Evolutionary conservation across 2,888 invertebrate genomes (phyloP).

Genomic region (Tryphoninae sp.): DNA sequence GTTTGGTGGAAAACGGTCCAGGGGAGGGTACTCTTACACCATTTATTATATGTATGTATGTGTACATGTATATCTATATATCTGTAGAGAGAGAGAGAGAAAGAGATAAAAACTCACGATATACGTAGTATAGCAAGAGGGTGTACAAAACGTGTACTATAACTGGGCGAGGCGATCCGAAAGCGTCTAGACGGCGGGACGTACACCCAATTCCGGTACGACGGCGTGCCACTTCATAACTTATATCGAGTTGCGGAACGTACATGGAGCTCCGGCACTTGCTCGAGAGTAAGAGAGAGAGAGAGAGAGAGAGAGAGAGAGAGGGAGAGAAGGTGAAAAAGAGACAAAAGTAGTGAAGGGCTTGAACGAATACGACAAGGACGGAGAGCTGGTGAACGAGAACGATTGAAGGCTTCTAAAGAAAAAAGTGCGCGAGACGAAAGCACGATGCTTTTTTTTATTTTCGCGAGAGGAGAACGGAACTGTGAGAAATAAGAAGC

Average conservation of each 20-base stretch:
- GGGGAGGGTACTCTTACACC: background rate
- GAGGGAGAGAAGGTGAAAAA: background rate
- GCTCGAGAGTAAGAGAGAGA: constrained; percentile 5
- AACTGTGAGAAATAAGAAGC: too few species aligned
- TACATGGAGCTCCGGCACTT: constrained; percentile 36
- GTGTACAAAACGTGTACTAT: constrained; percentile 8
- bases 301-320: constrained; percentile 7
- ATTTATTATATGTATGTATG: constrained; percentile 1
- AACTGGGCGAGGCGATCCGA: constrained; percentile 46
- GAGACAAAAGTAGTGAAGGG: constrained; percentile 48
- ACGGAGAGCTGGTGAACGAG: constrained; percentile 30
- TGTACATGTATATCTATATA: background rate
- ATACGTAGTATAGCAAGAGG: background rate
- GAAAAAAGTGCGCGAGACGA: too few species aligned
- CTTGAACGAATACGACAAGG: constrained; percentile 44
- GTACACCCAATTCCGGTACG: constrained; percentile 64
- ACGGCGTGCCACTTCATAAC: constrained; percentile 67
- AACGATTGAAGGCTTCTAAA: background rate
- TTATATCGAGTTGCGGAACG: constrained; percentile 65
- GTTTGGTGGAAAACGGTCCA: constrained; percentile 35
- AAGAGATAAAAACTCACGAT: constrained; percentile 1
- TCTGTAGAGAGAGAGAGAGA: background rate
- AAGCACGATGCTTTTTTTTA: too few species aligned
- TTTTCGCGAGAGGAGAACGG: too few species aligned
- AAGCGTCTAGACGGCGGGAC: constrained; percentile 65